Base-by-base conservation (phyloP, 2,797 vertebrate species). In the Hapalemur alaotrensis region DNA sequence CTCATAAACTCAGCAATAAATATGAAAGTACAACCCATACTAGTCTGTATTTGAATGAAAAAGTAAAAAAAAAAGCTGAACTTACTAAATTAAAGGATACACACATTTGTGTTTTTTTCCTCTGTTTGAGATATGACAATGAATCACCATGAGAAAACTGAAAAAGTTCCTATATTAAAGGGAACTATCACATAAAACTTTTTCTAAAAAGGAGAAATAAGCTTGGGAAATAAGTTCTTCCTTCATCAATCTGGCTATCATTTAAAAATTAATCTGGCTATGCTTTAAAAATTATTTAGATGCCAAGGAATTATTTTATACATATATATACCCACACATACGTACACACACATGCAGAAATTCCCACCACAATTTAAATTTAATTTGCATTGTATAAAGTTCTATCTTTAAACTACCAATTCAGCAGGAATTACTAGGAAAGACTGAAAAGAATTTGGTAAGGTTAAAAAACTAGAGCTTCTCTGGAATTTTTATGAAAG, bases 41-140 rank as follows among this genome's bases (percentile, higher is more conserved):
- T 75, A 67, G 32, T 84, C 76, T 67, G 11, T 38, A 72, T 43
- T 46, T 35, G 18, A 89, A 17, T 83, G 28, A 73, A 75, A 78
- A 94, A 78, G 67, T 30, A 18, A 83, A 95, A 88, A 65, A 25
- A 82, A 93, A 88, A 65, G 48, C 25, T 59, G 20, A 91, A 96
- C 89, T 97, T 94, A 43, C 52, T 80, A 78, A 96, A 73, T 82
- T 89, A 69, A 95, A 85, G 35, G 22, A 76, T 54, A 63, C 41
- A 88, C 35, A 92, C 7, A 59, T 57, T 76, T 18, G 32, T 41
- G 5, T 81, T 38, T 59, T 32, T n/a, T 81, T 82, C 63, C 69
- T 76, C 43, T 61, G 18, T n/a, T 38, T 93, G 46, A 85, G 50
- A 13, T 57, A 85, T 83, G 92, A 95, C 46, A 83, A 76, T 95